A percentile compares a stretch with the other conserved stretches of the same genome.
These are phyloP conservation scores for Ceratotherium simum DNA, from an alignment of 2,113 vertebrate species.

Conservation along the genomic window DNA sequence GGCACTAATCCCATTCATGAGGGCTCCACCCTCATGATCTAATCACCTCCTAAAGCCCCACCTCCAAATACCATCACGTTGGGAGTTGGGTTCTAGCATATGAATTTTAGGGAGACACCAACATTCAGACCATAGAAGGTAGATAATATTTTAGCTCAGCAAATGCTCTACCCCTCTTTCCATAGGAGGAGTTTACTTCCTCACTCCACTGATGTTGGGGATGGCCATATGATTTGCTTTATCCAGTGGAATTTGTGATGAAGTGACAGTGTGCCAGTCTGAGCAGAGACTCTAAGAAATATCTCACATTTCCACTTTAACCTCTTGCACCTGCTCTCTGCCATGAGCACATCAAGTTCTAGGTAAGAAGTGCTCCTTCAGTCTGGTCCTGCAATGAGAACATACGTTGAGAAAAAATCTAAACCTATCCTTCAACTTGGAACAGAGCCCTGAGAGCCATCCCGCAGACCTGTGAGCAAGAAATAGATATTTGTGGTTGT, in stretches of 20 bases:
- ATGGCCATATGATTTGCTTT: background rate
- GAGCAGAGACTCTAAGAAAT: background rate
- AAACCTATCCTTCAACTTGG: too few relatives aligned
- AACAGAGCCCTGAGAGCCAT: background rate
- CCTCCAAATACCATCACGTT: background rate
- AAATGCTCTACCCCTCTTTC: background rate
- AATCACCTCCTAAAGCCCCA: background rate
- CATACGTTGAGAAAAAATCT: background rate
- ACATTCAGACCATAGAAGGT: background rate
- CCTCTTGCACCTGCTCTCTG: background rate
- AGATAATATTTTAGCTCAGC: background rate
- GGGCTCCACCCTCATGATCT: background rate
- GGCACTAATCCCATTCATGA: rapidly evolving
- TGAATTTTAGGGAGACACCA: background rate
- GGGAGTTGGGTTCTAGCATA: background rate
- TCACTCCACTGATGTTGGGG: background rate
- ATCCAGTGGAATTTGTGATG: background rate
- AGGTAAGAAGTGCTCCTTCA: background rate
- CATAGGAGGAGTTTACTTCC: background rate
- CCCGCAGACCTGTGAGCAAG: background rate
- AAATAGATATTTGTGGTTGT: background rate
- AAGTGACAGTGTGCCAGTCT: too few relatives aligned
- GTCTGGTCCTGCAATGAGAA: background rate
- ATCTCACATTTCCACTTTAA: background rate
- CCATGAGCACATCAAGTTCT: background rate